Conservation (phyloP, 2,113 vertebrate genomes). For the Petrocephalus microphthalmus region DNA sequence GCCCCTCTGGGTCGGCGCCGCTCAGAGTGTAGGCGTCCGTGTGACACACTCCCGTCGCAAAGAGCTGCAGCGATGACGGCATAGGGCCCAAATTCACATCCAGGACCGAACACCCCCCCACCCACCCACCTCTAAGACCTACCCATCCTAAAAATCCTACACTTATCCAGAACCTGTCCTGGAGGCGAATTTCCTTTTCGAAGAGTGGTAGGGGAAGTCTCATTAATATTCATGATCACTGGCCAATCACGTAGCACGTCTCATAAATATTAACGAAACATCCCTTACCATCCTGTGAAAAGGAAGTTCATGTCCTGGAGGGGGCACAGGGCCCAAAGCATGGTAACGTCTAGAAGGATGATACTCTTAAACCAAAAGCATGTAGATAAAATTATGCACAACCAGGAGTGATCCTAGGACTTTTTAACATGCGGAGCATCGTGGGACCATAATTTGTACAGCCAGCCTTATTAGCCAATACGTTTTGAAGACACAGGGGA, state of each 20-base stretch:
- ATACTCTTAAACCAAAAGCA: neutral
- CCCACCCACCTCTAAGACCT: too few species aligned
- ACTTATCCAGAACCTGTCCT: neutral
- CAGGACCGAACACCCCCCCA: neutral
- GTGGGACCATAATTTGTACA: neutral
- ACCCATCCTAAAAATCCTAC: neutral
- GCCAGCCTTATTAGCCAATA: neutral
- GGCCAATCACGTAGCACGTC: too few species aligned
- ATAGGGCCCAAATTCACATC: neutral
- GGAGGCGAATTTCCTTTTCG: neutral
- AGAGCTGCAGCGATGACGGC: slow-evolving; percentile 40
- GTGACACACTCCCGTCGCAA: slow-evolving; percentile 78
- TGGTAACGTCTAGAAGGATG: neutral
- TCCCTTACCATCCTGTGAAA: too few species aligned
- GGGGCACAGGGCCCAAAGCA: neutral
- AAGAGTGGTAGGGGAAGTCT: too few species aligned
- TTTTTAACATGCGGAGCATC: neutral
- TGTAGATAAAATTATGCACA: neutral
- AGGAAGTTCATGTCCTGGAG: too few species aligned
- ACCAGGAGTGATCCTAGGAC: neutral
- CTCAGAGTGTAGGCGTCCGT: slow-evolving; percentile 72
- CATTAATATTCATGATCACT: too few species aligned
- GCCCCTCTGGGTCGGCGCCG: slow-evolving; percentile 56
- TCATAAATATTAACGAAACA: too few species aligned
- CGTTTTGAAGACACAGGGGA: neutral